Evolutionary conservation across 2,797 vertebrate genomes (phyloP).

Genomic region (Lacerta agilis): DNA sequence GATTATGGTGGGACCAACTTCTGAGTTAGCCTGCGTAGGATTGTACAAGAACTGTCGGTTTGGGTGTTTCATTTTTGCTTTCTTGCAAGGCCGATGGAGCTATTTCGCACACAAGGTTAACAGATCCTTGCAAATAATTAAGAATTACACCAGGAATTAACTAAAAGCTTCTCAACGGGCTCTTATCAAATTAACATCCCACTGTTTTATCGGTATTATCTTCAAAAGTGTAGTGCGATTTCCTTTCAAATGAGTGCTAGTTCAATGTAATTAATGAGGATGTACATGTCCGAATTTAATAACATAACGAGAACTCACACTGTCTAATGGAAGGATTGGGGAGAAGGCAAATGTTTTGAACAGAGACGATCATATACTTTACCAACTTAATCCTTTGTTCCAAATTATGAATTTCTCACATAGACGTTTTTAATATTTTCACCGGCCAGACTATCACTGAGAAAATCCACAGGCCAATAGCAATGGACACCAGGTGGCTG

Average conservation of each 20-base stretch:
- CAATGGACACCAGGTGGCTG: neutral
- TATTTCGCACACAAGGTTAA: neutral
- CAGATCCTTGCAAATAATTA: slow-evolving; percentile 31
- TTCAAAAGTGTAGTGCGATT: slow-evolving; percentile 5
- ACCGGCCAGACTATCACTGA: neutral
- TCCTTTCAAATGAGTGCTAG: slow-evolving; percentile 39
- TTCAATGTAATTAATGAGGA: slow-evolving; percentile 27
- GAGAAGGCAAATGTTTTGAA: neutral
- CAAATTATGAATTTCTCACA: neutral
- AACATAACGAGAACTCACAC: neutral
- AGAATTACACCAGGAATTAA: slow-evolving; percentile 28
- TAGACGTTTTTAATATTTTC: neutral
- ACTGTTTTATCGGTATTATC: slow-evolving; percentile 20
- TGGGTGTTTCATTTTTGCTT: neutral
- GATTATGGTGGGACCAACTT: neutral
- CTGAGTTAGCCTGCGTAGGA: neutral
- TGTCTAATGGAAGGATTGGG: neutral
- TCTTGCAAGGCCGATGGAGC: neutral
- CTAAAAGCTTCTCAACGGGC: slow-evolving; percentile 1
- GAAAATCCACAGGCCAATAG: neutral
- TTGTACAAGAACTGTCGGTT: neutral
- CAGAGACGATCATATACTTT: neutral
- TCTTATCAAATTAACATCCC: slow-evolving; percentile 34
- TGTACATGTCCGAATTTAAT: slow-evolving; percentile 20
- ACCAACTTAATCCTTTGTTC: neutral